Base-by-base conservation (phyloP, 1,140 invertebrate species). In the Trichoplusia ni region DNA sequence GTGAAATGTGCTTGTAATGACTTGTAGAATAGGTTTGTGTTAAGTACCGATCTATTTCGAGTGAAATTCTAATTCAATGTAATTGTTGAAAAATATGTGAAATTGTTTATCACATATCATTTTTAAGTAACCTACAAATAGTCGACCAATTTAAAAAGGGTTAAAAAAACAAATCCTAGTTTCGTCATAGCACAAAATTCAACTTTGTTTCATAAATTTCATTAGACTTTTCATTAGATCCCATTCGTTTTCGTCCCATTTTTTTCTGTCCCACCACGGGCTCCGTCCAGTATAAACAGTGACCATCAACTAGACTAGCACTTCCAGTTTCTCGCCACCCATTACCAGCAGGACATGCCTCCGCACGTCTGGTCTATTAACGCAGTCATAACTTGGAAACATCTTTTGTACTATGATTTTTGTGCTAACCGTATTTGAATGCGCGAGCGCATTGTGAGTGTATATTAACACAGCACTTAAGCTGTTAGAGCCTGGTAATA, bases 381-480 rank as follows among this genome's bases (percentile, higher is more conserved):
- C 76, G 64, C 37, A 33, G 35, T 44, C 65, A 61, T 75, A 77
- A 69, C 61, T 69, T 51, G 46, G 35, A 69, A 71, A 69, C 53
- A 59, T 79, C 76, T 75, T 75, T 77, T 81, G 68, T 82, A 63
- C 42, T 16, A 46, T 40, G 58, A 64, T 73, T 73, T 67, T 64
- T 64, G 68, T 76, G 73, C 71, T 76, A 73, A 78, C 69, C 46
- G 69, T 67, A 49, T 38, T 62, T 60, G 53, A 69, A 67, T 67
- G 67, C 67, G 58, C 53, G 6, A 6, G 54, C 23, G 64, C 63
- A 65, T 69, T 71, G 68, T 72, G 69, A 21, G 25, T 35, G 14
- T 37, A 33, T 73, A 74, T 80, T 81, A 83, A 72, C 81, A 71
- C 62, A 61, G 72, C 81, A 75, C 77, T 81, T 78, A 80, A 78